Conservation (phyloP, 2,888 invertebrate species). For the Pterostichus niger region DNA sequence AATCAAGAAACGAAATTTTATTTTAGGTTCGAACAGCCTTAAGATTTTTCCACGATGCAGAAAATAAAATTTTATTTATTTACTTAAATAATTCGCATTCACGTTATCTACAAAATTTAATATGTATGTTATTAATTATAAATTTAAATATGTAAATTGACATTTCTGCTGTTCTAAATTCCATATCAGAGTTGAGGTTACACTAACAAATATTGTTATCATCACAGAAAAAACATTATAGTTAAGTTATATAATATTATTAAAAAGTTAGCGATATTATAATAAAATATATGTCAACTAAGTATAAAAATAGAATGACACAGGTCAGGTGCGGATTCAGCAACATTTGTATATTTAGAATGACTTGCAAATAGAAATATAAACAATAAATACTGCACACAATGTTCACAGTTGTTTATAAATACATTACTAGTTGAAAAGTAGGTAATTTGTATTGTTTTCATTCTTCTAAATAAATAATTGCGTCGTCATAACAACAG, state of each 20-base stretch:
- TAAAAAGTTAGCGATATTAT: background rate
- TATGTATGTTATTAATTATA: background rate
- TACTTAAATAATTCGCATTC: no score
- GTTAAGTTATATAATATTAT: background rate
- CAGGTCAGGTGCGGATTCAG: conserved; percentile 5
- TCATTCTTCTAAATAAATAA: background rate
- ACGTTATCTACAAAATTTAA: no score
- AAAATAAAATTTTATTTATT: no score
- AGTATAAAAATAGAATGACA: background rate
- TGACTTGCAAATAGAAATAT: no score
- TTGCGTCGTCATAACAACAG: conserved; percentile 17
- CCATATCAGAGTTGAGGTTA: background rate
- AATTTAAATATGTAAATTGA: background rate
- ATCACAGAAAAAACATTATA: background rate
- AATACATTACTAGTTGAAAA: background rate
- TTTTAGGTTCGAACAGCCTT: no score
- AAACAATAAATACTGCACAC: background rate
- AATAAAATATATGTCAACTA: conserved; percentile 7
- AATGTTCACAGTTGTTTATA: no score
- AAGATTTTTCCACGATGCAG: no score
- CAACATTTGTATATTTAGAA: background rate
- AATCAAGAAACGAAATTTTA: no score
- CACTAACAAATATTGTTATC: background rate
- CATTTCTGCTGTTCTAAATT: background rate
- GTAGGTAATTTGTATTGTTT: conserved; percentile 13